phyloP scores from a whole-genome alignment of 2,113 vertebrate species.

The Hemichromis elongatus region DNA sequence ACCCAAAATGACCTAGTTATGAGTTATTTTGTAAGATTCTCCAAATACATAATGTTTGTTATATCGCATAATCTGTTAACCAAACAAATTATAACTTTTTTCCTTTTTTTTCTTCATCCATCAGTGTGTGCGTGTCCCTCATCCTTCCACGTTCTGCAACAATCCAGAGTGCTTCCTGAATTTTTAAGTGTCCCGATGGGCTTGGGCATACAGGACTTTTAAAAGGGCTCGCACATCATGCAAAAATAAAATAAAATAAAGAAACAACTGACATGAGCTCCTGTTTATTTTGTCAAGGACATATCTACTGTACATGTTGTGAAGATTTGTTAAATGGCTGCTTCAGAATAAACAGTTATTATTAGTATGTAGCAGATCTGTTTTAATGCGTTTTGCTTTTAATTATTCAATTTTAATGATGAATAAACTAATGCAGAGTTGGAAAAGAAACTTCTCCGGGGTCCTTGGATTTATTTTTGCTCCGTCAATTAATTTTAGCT shows the following conservation, averaged over 20 bases:
- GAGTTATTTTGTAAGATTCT: neutral
- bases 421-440: conserved; percentile 17
- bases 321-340: conserved; percentile 65
- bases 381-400: conserved; percentile 29
- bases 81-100: neutral
- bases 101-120: neutral
- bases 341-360: conserved; percentile 53
- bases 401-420: neutral
- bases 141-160: conserved; percentile 28
- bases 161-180: conserved; percentile 65
- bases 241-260: conserved; percentile 2
- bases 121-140: conserved; percentile 12
- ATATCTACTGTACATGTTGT: conserved; percentile 64
- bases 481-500: neutral
- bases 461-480: neutral
- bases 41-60: neutral
- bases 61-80: neutral
- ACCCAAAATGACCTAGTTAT: neutral
- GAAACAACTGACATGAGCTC: conserved; percentile 46
- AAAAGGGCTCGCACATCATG: conserved; percentile 66
- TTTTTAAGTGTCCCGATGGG: conserved; percentile 13
- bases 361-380: conserved; percentile 27
- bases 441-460: neutral
- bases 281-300: conserved; percentile 52
- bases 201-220: conserved; percentile 29